Evolutionary conservation across 2,888 invertebrate species (phyloP).

Genomic region (Heliconius sara): DNA sequence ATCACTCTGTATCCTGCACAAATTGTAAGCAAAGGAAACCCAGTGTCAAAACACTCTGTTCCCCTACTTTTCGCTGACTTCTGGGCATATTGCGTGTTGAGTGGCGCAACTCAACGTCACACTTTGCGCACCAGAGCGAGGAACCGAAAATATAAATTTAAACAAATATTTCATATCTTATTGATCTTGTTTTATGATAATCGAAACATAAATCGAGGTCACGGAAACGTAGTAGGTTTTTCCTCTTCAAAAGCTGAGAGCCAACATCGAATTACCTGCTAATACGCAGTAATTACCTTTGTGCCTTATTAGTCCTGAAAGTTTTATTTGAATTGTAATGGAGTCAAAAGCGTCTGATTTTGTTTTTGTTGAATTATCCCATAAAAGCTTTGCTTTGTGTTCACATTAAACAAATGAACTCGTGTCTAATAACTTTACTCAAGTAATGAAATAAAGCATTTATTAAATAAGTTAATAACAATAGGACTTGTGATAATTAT

Average conservation of each 20-base stretch:
- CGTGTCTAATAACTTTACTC: neutral
- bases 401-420: neutral
- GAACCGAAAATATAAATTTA: too few relatives aligned
- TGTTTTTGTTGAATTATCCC: conserved; percentile 6
- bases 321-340: conserved; percentile 26
- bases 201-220: neutral
- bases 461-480: neutral
- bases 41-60: too few relatives aligned
- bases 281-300: conserved; percentile 33
- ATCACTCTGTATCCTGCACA: too few relatives aligned
- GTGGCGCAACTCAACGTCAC: too few relatives aligned
- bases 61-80: too few relatives aligned
- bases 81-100: too few relatives aligned
- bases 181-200: neutral
- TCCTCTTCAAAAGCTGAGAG: conserved; percentile 1
- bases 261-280: conserved; percentile 25
- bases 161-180: neutral
- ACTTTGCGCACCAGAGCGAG: too few relatives aligned
- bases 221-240: neutral
- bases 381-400: neutral
- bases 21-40: neutral
- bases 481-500: neutral
- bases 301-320: conserved; percentile 26
- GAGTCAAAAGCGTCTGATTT: conserved; percentile 17
- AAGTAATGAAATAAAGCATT: neutral